Percentiles rank a stretch among this genome's conserved stretches.
Conservation (phyloP, 1,140 invertebrate species). For the Drosophila rufa region DNA sequence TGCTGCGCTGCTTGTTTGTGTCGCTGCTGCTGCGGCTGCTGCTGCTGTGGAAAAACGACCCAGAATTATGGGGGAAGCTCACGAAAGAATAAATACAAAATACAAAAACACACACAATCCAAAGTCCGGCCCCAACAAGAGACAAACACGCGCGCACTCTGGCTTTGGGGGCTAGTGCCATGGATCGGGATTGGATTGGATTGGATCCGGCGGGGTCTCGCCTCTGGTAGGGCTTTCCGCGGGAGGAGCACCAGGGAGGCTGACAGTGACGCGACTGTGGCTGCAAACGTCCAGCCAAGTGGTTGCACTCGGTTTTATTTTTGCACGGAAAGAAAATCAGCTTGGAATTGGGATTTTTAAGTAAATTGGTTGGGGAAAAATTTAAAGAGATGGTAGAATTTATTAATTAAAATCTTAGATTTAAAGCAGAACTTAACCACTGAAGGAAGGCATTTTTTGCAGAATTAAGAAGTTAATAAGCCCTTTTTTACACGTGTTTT, state of each 20-base stretch:
- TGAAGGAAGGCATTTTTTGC: no score
- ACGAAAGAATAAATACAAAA: constrained; percentile 67
- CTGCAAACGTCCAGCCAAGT: constrained; percentile 34
- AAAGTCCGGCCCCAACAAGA: constrained; percentile 49
- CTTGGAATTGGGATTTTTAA: background rate
- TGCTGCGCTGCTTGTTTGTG: constrained; percentile 8
- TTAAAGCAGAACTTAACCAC: no score
- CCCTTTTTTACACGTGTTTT: no score
- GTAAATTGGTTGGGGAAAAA: no score
- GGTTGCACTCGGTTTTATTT: constrained; percentile 7
- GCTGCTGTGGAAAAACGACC: constrained; percentile 28
- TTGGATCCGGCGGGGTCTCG: constrained; percentile 1
- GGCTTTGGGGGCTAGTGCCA: constrained; percentile 9
- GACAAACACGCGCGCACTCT: constrained; percentile 69
- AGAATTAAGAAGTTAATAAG: no score
- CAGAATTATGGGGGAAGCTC: constrained; percentile 76
- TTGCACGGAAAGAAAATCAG: constrained; percentile 2
- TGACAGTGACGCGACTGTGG: constrained; percentile 27
- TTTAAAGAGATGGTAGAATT: no score
- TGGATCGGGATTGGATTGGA: constrained; percentile 5
- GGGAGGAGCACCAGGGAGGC: background rate
- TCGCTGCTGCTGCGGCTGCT: constrained; percentile 4
- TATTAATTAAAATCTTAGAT: no score
- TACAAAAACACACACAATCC: constrained; percentile 39
- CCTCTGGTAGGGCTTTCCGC: background rate